Base-by-base conservation (phyloP, 2,113 vertebrate genomes). In the Plestiodon gilberti region DNA sequence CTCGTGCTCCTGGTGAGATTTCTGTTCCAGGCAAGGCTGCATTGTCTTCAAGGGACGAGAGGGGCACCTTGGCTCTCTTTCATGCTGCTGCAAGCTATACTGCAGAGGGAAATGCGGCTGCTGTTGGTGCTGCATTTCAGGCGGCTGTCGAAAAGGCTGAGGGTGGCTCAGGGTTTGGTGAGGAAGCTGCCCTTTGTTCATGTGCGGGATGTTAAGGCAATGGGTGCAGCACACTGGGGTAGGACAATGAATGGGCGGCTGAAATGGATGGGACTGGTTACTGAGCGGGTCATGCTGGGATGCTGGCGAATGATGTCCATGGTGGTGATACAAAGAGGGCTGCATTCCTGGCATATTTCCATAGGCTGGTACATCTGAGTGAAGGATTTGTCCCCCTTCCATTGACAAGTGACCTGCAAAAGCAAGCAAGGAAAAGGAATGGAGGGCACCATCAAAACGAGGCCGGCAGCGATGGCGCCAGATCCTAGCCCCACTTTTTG, bases 381-480 rank as follows among this genome's bases (percentile, higher is more conserved):
- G 97, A 65, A 97, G 81, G 78, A 95, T 83, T 55, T 95, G 96
- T 79, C 96, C 98, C 14, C 97, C 97, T 93, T 99, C 99, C 48
- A 97, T 92, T 76, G 97, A 96, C 89, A 99, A 96, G 84, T 97
- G 96, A 48, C 98, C 98, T 99, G 92, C 73, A 95, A 87, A 77
- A 86, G 40, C 57, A 80, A 74, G 3, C 17, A 71, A 74, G 23
- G 33, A 62, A 65, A 59, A 55, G 30, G 30, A 65, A 38, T 25
- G 43, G 10, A 38, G 69, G 40, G 55, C 17, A 59, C 17, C 33
- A n/a, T 20, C 17, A 74, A 10, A 6, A 75, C n/a, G 28, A 3
- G 13, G 38, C 10, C 14, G 22, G 55, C 28, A 55, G 0, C 5
- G 55, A 57, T n/a, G n/a, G n/a, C n/a, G n/a, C n/a, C n/a, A n/a